Conservation (phyloP, 2,113 vertebrate species). For the Psittacula cyanocephala region DNA sequence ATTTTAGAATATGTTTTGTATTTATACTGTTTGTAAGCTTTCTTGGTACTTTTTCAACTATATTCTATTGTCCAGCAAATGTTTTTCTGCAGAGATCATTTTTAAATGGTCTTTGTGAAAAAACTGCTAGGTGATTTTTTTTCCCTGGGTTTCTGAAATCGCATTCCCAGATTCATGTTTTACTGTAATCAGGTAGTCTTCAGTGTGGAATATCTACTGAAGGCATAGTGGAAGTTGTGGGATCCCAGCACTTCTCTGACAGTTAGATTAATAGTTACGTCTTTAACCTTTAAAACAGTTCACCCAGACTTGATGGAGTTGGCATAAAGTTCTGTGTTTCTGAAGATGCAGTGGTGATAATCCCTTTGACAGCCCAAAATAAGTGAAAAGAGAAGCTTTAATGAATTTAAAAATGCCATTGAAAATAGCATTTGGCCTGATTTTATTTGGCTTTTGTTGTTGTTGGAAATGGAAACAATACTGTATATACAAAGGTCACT, state of each 20-base stretch:
- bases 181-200: neutral
- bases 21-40: neutral
- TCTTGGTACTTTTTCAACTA: neutral
- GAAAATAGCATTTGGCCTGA: neutral
- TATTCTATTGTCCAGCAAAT: neutral
- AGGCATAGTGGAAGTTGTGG: neutral
- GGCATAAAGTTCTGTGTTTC: neutral
- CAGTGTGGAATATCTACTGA: neutral
- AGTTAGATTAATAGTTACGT: neutral
- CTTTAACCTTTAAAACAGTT: constrained; percentile 20
- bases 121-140: neutral
- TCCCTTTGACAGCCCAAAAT: constrained; percentile 9
- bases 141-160: neutral
- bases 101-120: neutral
- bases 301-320: neutral
- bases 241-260: neutral
- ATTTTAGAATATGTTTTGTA: neutral
- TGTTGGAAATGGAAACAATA: neutral
- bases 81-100: neutral
- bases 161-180: neutral
- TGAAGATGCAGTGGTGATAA: neutral
- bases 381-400: neutral
- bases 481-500: neutral
- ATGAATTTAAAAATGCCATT: neutral
- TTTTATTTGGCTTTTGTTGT: neutral